These are phyloP conservation scores for Coronaproctus castanopsis DNA, from an alignment of 2,888 invertebrate species.

Conservation along the genomic window DNA sequence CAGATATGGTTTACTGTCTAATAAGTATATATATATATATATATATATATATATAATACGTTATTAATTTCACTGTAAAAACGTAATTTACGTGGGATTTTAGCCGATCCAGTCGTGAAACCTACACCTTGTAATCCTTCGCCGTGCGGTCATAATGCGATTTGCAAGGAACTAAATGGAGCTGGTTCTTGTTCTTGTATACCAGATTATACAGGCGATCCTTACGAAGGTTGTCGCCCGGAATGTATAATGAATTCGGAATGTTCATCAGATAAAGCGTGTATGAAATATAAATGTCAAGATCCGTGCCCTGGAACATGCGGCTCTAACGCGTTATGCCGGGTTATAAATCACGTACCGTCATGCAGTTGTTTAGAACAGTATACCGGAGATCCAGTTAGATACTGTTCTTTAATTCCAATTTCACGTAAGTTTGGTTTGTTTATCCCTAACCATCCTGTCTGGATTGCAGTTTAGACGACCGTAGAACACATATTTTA, in stretches of 20 bases:
- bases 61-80: no score
- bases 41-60: no score
- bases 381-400: conserved; percentile 28
- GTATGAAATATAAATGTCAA: conserved; percentile 34
- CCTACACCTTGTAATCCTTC: conserved; percentile 29
- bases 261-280: conserved; percentile 34
- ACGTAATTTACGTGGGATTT: no score
- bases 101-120: no score
- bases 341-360: conserved; percentile 24
- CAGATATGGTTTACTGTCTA: no score
- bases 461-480: no score
- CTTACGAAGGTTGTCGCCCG: conserved; percentile 36
- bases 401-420: conserved; percentile 21
- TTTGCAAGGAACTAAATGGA: conserved; percentile 31
- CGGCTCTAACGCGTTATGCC: conserved; percentile 29
- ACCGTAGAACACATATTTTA: no score
- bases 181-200: conserved; percentile 34
- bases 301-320: conserved; percentile 38
- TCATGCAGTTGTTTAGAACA: conserved; percentile 29
- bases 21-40: no score
- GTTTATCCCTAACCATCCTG: no score
- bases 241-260: conserved; percentile 36
- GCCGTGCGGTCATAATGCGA: conserved; percentile 32
- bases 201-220: conserved; percentile 33
- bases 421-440: conserved; percentile 19